Evolutionary conservation across 2,888 invertebrate species (phyloP).

Genomic region (Stenotaenia linearis): DNA sequence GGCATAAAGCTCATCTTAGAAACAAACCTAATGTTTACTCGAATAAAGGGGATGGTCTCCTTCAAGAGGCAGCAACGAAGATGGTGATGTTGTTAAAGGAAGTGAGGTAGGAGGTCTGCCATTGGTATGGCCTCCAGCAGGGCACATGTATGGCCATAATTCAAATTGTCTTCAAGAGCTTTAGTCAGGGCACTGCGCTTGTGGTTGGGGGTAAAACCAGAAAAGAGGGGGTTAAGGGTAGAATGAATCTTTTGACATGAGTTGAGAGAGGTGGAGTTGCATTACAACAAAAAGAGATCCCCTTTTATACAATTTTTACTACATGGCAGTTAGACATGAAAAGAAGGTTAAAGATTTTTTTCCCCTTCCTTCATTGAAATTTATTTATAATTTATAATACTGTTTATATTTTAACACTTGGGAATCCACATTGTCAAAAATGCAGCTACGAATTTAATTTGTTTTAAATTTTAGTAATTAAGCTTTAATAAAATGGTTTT

Average conservation of each 20-base stretch:
- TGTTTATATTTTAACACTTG: not conserved
- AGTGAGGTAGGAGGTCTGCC: conserved; percentile 19
- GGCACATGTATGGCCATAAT: conserved; percentile 7
- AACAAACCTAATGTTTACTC: conserved; percentile 5
- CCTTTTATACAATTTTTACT: conserved; percentile 7
- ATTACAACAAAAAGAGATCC: conserved; percentile 15
- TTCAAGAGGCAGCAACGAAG: not conserved
- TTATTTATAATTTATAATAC: not conserved
- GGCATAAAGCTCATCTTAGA: conserved; percentile 7
- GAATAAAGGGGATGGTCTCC: conserved; percentile 1
- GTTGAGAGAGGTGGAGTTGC: conserved; percentile 7
- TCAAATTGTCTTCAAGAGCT: conserved; percentile 19
- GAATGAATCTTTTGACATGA: conserved; percentile 15
- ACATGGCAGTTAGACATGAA: conserved; percentile 1
- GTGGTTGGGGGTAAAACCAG: not conserved
- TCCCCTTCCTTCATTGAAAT: not conserved
- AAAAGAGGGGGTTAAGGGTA: conserved; percentile 2
- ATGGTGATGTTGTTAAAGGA: conserved; percentile 10
- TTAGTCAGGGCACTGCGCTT: not conserved
- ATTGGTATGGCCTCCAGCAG: conserved; percentile 15
- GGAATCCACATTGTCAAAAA: no score
- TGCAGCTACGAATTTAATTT: no score
- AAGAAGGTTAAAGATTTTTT: not conserved
- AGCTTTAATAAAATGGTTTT: not conserved
- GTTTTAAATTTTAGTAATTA: not conserved